A percentile compares a stretch with the other conserved stretches of the same genome.
Evolutionary conservation across 1,140 invertebrate species (phyloP).

Genomic region (Calycopis cecrops): DNA sequence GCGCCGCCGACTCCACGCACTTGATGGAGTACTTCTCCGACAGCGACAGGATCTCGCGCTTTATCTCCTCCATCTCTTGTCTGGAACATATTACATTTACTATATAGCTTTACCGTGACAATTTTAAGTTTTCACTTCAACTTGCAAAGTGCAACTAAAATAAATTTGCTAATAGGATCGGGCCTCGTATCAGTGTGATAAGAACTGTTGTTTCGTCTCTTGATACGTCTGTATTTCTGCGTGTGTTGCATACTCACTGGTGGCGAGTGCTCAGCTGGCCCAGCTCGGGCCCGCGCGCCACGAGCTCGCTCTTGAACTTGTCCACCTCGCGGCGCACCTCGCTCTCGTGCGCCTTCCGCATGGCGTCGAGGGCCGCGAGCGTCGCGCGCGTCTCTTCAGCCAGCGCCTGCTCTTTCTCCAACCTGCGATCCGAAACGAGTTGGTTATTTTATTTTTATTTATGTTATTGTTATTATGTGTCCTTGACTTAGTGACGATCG

Average conservation of each 20-base stretch:
- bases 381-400: constrained; percentile 92
- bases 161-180: too few species aligned
- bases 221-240: neutral
- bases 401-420: constrained; percentile 91
- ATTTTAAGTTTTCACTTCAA: too few species aligned
- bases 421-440: constrained; percentile 32
- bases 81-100: constrained; percentile 72
- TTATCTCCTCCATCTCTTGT: constrained; percentile 89
- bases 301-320: constrained; percentile 90
- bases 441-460: too few species aligned
- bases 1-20: constrained; percentile 90
- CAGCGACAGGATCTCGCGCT: constrained; percentile 89
- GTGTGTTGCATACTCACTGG: constrained; percentile 46
- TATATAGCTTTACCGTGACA: too few species aligned
- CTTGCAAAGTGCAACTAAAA: too few species aligned
- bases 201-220: too few species aligned
- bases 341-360: constrained; percentile 94
- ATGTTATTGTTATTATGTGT: too few species aligned
- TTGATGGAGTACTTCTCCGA: constrained; percentile 94
- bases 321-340: constrained; percentile 92
- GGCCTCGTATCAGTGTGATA: too few species aligned
- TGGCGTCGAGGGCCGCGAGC: constrained; percentile 89
- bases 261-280: constrained; percentile 54
- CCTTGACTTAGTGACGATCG: too few species aligned
- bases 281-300: constrained; percentile 76